Evolutionary conservation across 2,888 invertebrate genomes (phyloP).

Genomic region (Uloborus plumipes): DNA sequence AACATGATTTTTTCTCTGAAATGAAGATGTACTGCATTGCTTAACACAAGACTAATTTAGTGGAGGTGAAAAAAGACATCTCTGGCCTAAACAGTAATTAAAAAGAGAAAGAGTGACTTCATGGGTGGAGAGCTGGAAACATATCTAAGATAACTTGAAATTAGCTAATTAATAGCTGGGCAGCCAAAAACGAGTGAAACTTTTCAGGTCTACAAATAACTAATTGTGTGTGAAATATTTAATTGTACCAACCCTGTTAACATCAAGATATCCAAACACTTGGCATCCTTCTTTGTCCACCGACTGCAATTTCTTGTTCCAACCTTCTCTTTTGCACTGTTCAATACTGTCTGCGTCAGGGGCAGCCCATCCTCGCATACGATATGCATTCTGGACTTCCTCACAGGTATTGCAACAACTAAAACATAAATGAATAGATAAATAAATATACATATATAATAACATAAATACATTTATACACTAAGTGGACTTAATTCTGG

Average conservation of each 20-base stretch:
- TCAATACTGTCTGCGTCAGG: conserved; percentile 84
- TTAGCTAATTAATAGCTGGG: too few species aligned
- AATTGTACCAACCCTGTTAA: conserved; percentile 81
- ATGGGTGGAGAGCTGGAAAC: too few species aligned
- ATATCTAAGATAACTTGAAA: too few species aligned
- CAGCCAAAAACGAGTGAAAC: neutral
- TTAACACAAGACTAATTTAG: too few species aligned
- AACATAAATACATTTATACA: too few species aligned
- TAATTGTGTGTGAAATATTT: neutral
- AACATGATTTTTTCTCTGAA: too few species aligned
- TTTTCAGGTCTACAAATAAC: neutral
- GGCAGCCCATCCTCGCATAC: conserved; percentile 87
- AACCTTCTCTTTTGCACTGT: conserved; percentile 90
- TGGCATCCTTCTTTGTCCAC: conserved; percentile 95
- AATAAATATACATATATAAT: too few species aligned
- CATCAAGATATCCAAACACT: conserved; percentile 93
- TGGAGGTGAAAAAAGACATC: too few species aligned
- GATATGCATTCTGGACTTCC: conserved; percentile 93
- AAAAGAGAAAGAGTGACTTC: too few species aligned
- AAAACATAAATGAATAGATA: neutral
- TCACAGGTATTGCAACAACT: conserved; percentile 98
- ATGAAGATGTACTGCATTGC: too few species aligned
- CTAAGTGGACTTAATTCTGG: too few species aligned
- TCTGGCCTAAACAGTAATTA: too few species aligned
- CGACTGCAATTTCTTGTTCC: conserved; percentile 80